Evolutionary conservation across 2,113 vertebrate species (phyloP), one percentile per base, ranked within the genome.

Genomic region (Accipiter cooperii): DNA sequence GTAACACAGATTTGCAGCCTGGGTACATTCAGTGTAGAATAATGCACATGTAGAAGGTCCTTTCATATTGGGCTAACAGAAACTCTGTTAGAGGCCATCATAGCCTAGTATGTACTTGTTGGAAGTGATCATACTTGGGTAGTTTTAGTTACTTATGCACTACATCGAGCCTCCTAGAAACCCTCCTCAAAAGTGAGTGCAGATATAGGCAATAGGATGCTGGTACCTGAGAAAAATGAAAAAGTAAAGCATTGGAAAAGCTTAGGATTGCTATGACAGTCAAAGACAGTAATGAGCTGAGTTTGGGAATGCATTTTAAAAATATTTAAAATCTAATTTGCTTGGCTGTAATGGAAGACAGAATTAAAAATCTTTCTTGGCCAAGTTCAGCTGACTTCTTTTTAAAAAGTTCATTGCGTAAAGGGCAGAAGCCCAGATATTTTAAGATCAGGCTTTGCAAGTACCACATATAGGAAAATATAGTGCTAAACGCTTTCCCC

Each of bases 371-470:
- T 40, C 33, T 82, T 64, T 58, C 65, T 89, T 58, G 49, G 40
- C 38, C 4, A 18, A 90, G 70, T 79, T 83, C 57, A 68, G 18
- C 63, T 80, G 91, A 68, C 13, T 71, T 69, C 8, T 55, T 83
- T 47, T 47, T 33, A 61, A 77, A 52, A 60, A 58, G 7, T 44
- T 94, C 36, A 28, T 17, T 84, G 42, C 84, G 34, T 52, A 28
- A 38, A 54, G 60, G 69, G 38, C 52, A 87, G 69, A 78, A 73
- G 68, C 25, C 17, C 34, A 40, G 82, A 44, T 73, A 87, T 88
- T 95, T 89, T 94, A 65, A 58, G 96, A 69, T 66, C 60, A 79
- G 44, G 54, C 57, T 96, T 89, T 93, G 21, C 61, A 65, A 87
- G 42, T 40, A n/a, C 47, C 61, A 31, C 60, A 25, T 18, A 8